These are phyloP conservation scores for Panzeria rudis DNA, from an alignment of 2,888 invertebrate genomes.

Conservation along the genomic window DNA sequence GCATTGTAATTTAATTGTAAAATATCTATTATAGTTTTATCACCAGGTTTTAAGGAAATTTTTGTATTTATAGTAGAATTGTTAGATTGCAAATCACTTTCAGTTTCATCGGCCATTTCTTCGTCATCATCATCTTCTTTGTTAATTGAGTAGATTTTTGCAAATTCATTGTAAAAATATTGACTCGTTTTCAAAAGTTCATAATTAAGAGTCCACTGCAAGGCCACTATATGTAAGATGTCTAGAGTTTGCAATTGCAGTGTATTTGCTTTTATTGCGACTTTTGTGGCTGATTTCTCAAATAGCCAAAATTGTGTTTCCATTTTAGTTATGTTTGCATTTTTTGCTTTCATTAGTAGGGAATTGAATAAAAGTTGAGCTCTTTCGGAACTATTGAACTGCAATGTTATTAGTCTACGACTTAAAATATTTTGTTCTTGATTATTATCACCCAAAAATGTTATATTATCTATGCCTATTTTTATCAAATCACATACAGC, in stretches of 20 bases:
- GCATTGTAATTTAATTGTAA: slow-evolving; percentile 80
- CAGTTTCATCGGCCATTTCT: slow-evolving; percentile 43
- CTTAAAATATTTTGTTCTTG: slow-evolving; percentile 79
- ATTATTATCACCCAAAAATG: slow-evolving; percentile 80
- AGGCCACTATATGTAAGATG: slow-evolving; percentile 79
- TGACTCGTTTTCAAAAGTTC: slow-evolving; percentile 81
- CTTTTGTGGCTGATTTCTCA: slow-evolving; percentile 10
- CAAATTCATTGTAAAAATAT: slow-evolving; percentile 80
- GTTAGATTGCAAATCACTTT: slow-evolving; percentile 22
- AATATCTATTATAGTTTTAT: slow-evolving; percentile 80
- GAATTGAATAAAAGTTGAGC: slow-evolving; percentile 78
- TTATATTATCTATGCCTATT: slow-evolving; percentile 82
- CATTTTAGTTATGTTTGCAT: slow-evolving; percentile 3
- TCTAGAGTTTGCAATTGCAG: slow-evolving; percentile 76
- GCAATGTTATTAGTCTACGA: slow-evolving; percentile 79
- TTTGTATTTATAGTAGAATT: slow-evolving; percentile 58
- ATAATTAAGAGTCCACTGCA: slow-evolving; percentile 82
- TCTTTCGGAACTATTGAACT: slow-evolving; percentile 79
- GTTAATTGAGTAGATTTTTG: slow-evolving; percentile 79
- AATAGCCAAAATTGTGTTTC: slow-evolving; percentile 65
- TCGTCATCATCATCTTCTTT: slow-evolving; percentile 75
- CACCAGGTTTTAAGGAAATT: slow-evolving; percentile 75
- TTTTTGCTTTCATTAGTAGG: slow-evolving; percentile 72
- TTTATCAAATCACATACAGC: slow-evolving; percentile 82
- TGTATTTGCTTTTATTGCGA: neutral